Percentiles rank a stretch among this genome's conserved stretches.
Evolutionary conservation across 2,888 invertebrate genomes (phyloP).

Genomic region (Stenodema calcarata): DNA sequence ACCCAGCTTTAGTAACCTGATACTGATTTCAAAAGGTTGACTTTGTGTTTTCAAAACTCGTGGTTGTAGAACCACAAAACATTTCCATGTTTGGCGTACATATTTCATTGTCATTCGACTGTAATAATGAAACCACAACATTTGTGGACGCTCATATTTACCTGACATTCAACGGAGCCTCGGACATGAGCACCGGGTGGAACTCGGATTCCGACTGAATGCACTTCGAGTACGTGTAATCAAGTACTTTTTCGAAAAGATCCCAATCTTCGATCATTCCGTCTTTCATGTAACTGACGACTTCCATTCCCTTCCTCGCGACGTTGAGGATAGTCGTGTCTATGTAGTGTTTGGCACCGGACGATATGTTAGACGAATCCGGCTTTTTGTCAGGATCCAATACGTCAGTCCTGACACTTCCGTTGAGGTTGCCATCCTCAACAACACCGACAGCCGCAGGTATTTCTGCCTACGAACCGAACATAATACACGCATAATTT

Average conservation of each 20-base stretch:
- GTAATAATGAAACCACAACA: no score
- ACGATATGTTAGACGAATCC: constrained; percentile 71
- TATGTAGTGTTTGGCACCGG: constrained; percentile 78
- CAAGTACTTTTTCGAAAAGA: constrained; percentile 92
- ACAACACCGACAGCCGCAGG: constrained; percentile 90
- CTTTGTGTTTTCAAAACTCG: no score
- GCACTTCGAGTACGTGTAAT: constrained; percentile 92
- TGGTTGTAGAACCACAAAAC: no score
- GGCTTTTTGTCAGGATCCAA: constrained; percentile 73
- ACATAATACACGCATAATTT: no score
- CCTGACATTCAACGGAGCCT: constrained; percentile 95
- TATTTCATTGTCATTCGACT: no score
- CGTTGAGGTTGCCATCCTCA: constrained; percentile 67
- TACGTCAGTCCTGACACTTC: constrained; percentile 72
- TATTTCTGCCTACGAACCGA: constrained; percentile 84
- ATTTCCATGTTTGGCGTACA: no score
- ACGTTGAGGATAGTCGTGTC: constrained; percentile 93
- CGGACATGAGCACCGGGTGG: constrained; percentile 97
- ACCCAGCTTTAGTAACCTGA: no score
- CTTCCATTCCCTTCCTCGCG: constrained; percentile 87
- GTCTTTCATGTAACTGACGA: constrained; percentile 93
- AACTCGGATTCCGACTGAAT: constrained; percentile 93
- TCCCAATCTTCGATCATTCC: constrained; percentile 99
- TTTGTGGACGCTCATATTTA: constrained; percentile 57
- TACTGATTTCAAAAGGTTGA: no score